A percentile compares a stretch with the other conserved stretches of the same genome.
phyloP scores from a whole-genome alignment of 1,140 invertebrate genomes.

The Drosophila orena region DNA sequence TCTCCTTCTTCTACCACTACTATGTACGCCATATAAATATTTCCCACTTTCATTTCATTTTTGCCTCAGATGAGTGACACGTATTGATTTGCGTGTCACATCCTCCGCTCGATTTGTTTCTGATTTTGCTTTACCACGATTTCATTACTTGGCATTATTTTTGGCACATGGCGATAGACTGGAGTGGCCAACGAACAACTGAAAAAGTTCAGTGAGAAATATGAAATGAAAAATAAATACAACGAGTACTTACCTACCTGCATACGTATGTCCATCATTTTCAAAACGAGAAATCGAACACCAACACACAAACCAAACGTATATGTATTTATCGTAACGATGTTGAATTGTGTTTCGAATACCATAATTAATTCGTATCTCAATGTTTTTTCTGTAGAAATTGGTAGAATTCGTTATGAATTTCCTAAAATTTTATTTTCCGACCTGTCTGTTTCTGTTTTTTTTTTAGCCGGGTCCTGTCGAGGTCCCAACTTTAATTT shows the following conservation, averaged over 20 bases:
- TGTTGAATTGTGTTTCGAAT: slow-evolving; percentile 36
- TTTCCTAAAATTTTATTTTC: slow-evolving; percentile 17
- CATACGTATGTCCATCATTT: slow-evolving; percentile 11
- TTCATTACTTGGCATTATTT: slow-evolving; percentile 29
- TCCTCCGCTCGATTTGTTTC: slow-evolving; percentile 34
- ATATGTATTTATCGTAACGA: slow-evolving; percentile 26
- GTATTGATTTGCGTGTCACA: slow-evolving; percentile 38
- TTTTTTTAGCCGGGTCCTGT: slow-evolving; percentile 15
- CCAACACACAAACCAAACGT: slow-evolving; percentile 14
- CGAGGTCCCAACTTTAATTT: background rate
- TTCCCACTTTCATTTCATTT: slow-evolving; percentile 23
- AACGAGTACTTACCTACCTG: background rate
- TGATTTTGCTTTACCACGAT: slow-evolving; percentile 27
- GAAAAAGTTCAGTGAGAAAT: slow-evolving; percentile 16
- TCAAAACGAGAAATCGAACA: slow-evolving; percentile 4
- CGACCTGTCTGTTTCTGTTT: slow-evolving; percentile 29
- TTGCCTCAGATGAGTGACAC: slow-evolving; percentile 22
- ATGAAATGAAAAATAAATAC: slow-evolving; percentile 30
- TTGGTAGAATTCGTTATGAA: slow-evolving; percentile 24
- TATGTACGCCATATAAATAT: slow-evolving; percentile 6
- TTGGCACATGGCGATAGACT: slow-evolving; percentile 21
- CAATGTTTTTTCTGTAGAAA: slow-evolving; percentile 32
- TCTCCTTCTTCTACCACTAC: slow-evolving; percentile 5
- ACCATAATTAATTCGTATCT: slow-evolving; percentile 31
- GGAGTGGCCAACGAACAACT: slow-evolving; percentile 6